Evolutionary conservation across 2,888 invertebrate species (phyloP), one percentile per base, ranked within the genome.

Genomic region (Agonum fuliginosum): DNA sequence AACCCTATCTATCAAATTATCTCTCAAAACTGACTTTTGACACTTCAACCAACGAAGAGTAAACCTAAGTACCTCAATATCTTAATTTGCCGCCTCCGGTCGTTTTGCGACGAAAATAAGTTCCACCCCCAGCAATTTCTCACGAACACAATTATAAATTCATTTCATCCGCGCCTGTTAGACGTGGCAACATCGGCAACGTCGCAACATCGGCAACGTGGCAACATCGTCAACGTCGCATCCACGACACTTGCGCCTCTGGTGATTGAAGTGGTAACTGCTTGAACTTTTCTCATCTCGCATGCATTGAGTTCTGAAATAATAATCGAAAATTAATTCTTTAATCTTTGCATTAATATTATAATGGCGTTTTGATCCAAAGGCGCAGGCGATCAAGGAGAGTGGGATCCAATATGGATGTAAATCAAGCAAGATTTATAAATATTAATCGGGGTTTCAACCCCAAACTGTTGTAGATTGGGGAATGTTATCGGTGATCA

Each of bases 281-380:
- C 4, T 4, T 24, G n/a, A 54, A 54, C 54, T 54, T 54, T 54
- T 54, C 48, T 48, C 48, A 48, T 48, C 48, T 48, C 6, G 22
- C 54, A 54, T 54, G 54, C 54, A 54, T 54, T 51, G 20, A 22
- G 8, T 48, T 48, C 8, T 48, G 22, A 54, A 54, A 54, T 54
- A 20, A 54, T 54, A 54, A 54, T 24, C 54, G 54, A 54, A 54
- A 54, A 54, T 54, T 54, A 54, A 54, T 54, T 54, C 54, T 54
- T 54, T 54, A 54, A 54, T 24, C 54, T 54, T n/a, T 24, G 22
- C 54, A 54, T 54, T 54, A 54, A 54, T 54, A 54, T 54, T 54
- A 54, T 54, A 54, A 54, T 12, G 12, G 24, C 1, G 22, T 54
- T 54, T 24, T 54, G 54, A 54, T 54, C 24, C 24, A n/a, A 54